phyloP scores from a whole-genome alignment of 2,888 invertebrate genomes.

The Trissoscelio sp. region DNA sequence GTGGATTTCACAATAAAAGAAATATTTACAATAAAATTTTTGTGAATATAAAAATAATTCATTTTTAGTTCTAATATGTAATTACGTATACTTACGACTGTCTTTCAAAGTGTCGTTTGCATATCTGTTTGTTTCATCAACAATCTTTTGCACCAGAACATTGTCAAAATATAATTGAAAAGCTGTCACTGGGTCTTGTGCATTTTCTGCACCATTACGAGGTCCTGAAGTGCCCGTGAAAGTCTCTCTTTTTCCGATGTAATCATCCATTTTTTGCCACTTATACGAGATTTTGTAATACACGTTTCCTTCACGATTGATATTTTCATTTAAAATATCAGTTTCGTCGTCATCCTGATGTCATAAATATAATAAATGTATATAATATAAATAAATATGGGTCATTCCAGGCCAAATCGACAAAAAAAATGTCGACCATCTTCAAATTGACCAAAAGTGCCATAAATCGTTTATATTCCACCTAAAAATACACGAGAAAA shows the following conservation, averaged over 20 bases:
- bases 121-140: slow-evolving; percentile 13
- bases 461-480: too few relatives aligned
- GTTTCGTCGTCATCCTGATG: too few relatives aligned
- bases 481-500: too few relatives aligned
- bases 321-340: too few relatives aligned
- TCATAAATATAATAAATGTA: too few relatives aligned
- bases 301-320: too few relatives aligned
- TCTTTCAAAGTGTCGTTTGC: background rate
- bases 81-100: too few relatives aligned
- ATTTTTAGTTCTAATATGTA: background rate
- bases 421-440: too few relatives aligned
- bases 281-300: too few relatives aligned
- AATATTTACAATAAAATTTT: slow-evolving; percentile 6
- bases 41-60: background rate
- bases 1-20: slow-evolving; percentile 4
- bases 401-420: too few relatives aligned
- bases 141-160: background rate
- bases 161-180: slow-evolving; percentile 9
- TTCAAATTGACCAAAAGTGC: too few relatives aligned
- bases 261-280: slow-evolving; percentile 29
- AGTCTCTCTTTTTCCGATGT: background rate
- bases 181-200: background rate
- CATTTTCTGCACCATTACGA: slow-evolving; percentile 20
- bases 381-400: too few relatives aligned
- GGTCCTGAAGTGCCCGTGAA: background rate